A percentile compares a stretch with the other conserved stretches of the same genome.
Evolutionary conservation across 2,888 invertebrate genomes (phyloP).

Genomic region (Euclidia mi): DNA sequence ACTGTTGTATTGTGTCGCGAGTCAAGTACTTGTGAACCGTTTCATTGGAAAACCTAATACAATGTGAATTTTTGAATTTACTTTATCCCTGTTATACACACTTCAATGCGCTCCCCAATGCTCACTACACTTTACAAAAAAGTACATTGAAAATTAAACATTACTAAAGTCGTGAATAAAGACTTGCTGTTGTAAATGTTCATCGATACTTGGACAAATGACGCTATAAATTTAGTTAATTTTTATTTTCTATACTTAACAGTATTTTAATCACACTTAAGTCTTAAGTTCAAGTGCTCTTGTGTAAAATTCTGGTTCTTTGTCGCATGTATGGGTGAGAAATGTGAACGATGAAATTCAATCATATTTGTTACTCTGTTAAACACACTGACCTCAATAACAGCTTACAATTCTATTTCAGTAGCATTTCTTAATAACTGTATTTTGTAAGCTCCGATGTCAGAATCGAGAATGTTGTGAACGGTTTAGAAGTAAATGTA

Average conservation of each 20-base stretch:
- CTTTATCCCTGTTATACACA: conserved; percentile 17
- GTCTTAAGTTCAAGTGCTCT: neutral
- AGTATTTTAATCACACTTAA: conserved; percentile 24
- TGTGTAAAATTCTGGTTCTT: neutral
- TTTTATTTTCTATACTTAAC: conserved; percentile 28
- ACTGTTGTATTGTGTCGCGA: conserved; percentile 81
- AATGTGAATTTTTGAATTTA: conserved; percentile 58
- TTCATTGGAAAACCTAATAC: conserved; percentile 69
- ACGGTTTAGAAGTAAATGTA: no score
- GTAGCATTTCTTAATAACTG: no score
- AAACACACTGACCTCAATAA: conserved; percentile 1
- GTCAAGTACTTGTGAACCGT: conserved; percentile 73
- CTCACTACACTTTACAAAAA: no score
- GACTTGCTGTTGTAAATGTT: conserved; percentile 28
- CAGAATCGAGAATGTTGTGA: no score
- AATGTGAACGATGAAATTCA: neutral
- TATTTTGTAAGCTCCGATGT: no score
- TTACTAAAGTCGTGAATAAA: no score
- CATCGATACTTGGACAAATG: conserved; percentile 33
- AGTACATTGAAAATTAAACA: no score
- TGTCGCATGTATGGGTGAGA: neutral
- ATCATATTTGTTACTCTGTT: neutral
- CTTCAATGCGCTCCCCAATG: no score
- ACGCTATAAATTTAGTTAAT: conserved; percentile 32
- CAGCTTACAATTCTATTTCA: neutral